These are phyloP conservation scores for Fopius arisanus DNA, from an alignment of 1,140 invertebrate species.

Conservation along the genomic window DNA sequence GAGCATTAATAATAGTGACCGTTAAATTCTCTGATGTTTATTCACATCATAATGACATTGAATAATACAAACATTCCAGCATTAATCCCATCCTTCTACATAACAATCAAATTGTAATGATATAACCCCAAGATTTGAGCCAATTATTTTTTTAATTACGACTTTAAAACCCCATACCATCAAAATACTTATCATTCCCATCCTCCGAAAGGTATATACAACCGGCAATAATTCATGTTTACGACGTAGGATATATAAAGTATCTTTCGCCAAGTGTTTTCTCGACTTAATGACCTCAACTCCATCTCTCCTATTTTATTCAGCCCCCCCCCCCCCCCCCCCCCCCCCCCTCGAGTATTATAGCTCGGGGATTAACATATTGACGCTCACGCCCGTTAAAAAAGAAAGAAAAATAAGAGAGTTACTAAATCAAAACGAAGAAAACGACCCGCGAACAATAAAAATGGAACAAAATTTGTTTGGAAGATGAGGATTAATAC, in stretches of 20 bases:
- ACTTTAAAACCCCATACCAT: background rate
- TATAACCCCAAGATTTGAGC: background rate
- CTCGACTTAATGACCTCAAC: slow-evolving; percentile 56
- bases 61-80: background rate
- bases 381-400: slow-evolving; percentile 47
- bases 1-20: too few relatives aligned
- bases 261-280: slow-evolving; percentile 23
- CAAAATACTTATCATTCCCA: background rate
- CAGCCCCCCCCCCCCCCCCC: background rate
- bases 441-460: background rate
- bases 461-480: slow-evolving; percentile 7
- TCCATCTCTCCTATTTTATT: background rate
- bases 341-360: slow-evolving; percentile 44
- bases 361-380: slow-evolving; percentile 64
- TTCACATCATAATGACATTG: background rate
- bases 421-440: slow-evolving; percentile 59
- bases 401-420: slow-evolving; percentile 55
- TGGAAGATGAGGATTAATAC: slow-evolving; percentile 53
- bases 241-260: slow-evolving; percentile 49
- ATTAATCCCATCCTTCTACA: background rate
- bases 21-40: too few relatives aligned
- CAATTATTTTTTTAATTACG: slow-evolving; percentile 11
- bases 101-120: background rate
- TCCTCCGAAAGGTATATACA: background rate
- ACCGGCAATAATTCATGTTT: slow-evolving; percentile 64